Conservation (phyloP, 2,888 invertebrate species). For the Clepsis dumicolana region DNA sequence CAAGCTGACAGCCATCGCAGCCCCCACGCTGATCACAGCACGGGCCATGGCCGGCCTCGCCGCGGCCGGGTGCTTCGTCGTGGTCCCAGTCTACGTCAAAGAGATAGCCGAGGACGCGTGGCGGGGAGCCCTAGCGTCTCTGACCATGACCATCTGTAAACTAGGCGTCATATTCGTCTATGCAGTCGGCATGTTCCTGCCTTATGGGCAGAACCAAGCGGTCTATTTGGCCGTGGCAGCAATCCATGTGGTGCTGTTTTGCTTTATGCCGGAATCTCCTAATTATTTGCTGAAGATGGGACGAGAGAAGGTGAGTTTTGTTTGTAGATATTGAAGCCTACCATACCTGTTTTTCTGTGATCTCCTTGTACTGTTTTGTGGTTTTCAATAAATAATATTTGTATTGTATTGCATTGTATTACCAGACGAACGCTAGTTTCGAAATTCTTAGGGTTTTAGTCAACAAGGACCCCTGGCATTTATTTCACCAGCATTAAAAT, state of each 20-base stretch:
- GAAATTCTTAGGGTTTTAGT: too few relatives aligned
- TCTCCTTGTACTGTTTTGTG: too few relatives aligned
- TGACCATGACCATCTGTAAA: conserved; percentile 73
- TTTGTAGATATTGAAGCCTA: too few relatives aligned
- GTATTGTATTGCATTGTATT: too few relatives aligned
- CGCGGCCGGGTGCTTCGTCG: conserved; percentile 68
- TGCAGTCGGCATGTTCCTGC: conserved; percentile 61
- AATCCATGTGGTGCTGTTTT: conserved; percentile 60
- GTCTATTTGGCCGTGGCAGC: conserved; percentile 62
- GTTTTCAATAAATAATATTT: too few relatives aligned
- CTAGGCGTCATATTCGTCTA: conserved; percentile 74
- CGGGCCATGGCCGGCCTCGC: conserved; percentile 65
- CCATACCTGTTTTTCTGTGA: too few relatives aligned
- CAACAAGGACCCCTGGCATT: too few relatives aligned
- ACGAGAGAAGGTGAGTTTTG: conserved; percentile 62
- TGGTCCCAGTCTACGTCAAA: conserved; percentile 68
- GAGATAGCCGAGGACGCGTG: conserved; percentile 69
- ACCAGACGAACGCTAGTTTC: too few relatives aligned
- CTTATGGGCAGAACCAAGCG: conserved; percentile 62
- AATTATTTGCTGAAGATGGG: conserved; percentile 69
- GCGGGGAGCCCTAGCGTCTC: conserved; percentile 66
- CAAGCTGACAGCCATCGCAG: conserved; percentile 59
- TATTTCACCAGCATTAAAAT: too few relatives aligned
- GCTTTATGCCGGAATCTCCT: conserved; percentile 75
- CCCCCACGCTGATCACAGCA: conserved; percentile 60